These are phyloP conservation scores for Rynchops niger DNA, from an alignment of 2,113 vertebrate species.

Conservation along the genomic window DNA sequence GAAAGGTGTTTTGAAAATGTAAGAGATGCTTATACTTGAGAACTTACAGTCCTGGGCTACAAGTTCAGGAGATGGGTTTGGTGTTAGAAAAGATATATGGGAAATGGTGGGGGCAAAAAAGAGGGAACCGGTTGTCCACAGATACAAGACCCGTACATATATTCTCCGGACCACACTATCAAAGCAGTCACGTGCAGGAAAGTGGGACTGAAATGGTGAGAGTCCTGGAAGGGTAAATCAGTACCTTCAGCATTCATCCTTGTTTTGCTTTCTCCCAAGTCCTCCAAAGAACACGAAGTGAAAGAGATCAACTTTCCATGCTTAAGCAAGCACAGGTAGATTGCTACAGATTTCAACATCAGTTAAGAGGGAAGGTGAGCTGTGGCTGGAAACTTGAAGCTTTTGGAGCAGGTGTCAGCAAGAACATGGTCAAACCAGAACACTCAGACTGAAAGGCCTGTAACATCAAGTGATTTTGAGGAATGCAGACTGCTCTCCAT, in stretches of 20 bases:
- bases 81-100: neutral
- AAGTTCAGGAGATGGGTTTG: neutral
- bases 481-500: rapidly evolving
- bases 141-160: neutral
- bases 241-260: neutral
- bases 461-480: neutral
- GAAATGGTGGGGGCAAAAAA: neutral
- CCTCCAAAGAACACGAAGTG: neutral
- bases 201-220: neutral
- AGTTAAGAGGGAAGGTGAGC: slow-evolving; percentile 52
- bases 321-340: slow-evolving; percentile 31
- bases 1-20: neutral
- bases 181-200: neutral
- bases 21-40: neutral
- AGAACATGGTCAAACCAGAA: neutral
- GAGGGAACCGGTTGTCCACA: neutral
- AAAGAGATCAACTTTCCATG: slow-evolving; percentile 2
- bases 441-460: neutral
- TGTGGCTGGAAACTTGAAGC: slow-evolving; percentile 17
- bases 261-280: neutral
- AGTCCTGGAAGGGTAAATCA: neutral
- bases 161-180: neutral
- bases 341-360: slow-evolving; percentile 44
- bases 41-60: neutral
- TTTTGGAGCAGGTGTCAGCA: neutral